Evolutionary conservation across 2,113 vertebrate genomes (phyloP).

Genomic region (Zonotrichia leucophrys): DNA sequence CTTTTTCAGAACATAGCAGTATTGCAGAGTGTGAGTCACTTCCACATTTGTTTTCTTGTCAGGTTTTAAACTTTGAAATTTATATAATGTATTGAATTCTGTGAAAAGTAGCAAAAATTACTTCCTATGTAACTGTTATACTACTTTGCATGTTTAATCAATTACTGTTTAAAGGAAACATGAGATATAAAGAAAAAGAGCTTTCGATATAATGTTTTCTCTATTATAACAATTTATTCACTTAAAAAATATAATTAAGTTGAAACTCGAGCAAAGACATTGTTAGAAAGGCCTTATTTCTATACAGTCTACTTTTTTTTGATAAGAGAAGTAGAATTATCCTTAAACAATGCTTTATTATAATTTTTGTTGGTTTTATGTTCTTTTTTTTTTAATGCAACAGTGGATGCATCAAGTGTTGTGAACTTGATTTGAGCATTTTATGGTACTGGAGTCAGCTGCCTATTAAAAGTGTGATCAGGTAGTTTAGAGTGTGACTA

Average conservation of each 20-base stretch:
- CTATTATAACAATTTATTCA: not conserved
- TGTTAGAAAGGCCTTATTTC: conserved; percentile 18
- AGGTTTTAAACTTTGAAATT: conserved; percentile 30
- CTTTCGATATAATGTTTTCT: conserved; percentile 24
- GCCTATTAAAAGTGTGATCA: conserved; percentile 94
- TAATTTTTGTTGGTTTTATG: not conserved
- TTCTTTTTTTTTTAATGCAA: conserved; percentile 36
- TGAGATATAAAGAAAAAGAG: not conserved
- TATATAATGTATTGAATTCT: not conserved
- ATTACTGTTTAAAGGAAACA: not conserved
- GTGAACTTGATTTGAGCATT: conserved; percentile 84
- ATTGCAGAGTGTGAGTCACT: not conserved
- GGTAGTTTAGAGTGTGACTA: conserved; percentile 92
- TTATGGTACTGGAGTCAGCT: conserved; percentile 81
- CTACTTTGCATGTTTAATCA: not conserved
- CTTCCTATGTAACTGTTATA: not conserved
- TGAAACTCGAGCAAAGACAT: conserved; percentile 18
- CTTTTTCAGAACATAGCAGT: not conserved
- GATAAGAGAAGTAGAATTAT: not conserved
- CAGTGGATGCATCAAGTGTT: conserved; percentile 78
- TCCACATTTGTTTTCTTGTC: not conserved
- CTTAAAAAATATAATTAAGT: not conserved
- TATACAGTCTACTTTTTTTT: not conserved
- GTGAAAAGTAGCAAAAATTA: not conserved
- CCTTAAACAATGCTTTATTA: not conserved